These are phyloP conservation scores for Drosophila pseudoananassae DNA, from an alignment of 1,140 invertebrate genomes.

Conservation along the genomic window DNA sequence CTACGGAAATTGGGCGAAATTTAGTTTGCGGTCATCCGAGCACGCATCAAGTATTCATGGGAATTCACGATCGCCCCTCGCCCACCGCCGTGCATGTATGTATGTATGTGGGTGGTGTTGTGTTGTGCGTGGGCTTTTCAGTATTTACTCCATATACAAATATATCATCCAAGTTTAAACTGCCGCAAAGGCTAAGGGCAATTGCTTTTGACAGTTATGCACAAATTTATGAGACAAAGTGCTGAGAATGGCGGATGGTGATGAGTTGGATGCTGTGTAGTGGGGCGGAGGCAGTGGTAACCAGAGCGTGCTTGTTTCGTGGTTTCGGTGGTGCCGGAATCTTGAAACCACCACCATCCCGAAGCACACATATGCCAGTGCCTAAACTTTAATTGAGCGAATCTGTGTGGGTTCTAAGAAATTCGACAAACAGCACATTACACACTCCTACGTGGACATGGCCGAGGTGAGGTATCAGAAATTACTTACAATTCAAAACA, in stretches of 20 bases:
- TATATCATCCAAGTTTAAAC: conserved; percentile 82
- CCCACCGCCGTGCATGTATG: not conserved
- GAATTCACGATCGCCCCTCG: conserved; percentile 44
- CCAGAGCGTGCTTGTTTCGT: conserved; percentile 24
- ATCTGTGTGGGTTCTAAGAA: conserved; percentile 27
- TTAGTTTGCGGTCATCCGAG: conserved; percentile 37
- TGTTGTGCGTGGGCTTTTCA: conserved; percentile 13
- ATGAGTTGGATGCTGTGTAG: not conserved
- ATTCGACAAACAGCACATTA: conserved; percentile 1
- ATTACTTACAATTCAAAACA: conserved; percentile 82
- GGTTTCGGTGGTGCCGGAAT: conserved; percentile 24
- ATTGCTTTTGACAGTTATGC: conserved; percentile 81
- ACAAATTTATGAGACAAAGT: conserved; percentile 81
- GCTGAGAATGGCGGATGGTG: conserved; percentile 45
- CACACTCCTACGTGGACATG: conserved; percentile 32
- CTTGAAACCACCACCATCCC: not conserved
- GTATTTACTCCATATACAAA: conserved; percentile 69
- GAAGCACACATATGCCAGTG: conserved; percentile 34
- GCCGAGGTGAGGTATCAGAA: conserved; percentile 75
- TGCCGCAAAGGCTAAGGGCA: conserved; percentile 80
- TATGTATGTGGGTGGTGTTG: conserved; percentile 22
- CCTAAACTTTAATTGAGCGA: conserved; percentile 73
- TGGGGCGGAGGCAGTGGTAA: not conserved
- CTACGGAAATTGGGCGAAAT: conserved; percentile 36
- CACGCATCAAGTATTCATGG: conserved; percentile 45